Evolutionary conservation across 1,140 invertebrate species (phyloP).

Genomic region (Laodelphax striatellus): DNA sequence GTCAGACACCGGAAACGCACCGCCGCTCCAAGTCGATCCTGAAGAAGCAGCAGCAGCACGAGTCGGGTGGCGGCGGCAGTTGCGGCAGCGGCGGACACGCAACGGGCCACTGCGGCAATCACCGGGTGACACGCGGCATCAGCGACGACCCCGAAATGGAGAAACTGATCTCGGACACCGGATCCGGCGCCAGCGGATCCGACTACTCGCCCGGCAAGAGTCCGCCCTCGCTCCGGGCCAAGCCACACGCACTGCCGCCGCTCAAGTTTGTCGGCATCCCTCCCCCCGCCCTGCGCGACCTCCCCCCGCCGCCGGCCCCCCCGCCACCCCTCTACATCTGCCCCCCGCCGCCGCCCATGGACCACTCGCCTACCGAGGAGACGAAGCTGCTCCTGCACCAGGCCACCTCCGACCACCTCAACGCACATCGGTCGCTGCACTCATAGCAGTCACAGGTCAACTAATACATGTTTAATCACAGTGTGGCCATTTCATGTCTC

Average conservation of each 20-base stretch:
- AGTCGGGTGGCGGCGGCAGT: slow-evolving; percentile 23
- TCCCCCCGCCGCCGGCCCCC: slow-evolving; percentile 34
- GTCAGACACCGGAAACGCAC: slow-evolving; percentile 48
- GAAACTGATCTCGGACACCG: slow-evolving; percentile 52
- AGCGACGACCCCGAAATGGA: slow-evolving; percentile 59
- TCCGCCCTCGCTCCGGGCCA: not conserved
- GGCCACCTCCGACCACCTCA: slow-evolving; percentile 16
- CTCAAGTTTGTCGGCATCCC: slow-evolving; percentile 33
- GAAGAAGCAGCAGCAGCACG: slow-evolving; percentile 67
- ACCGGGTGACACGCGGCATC: slow-evolving; percentile 29
- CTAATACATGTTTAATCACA: no score
- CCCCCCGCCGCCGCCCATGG: slow-evolving; percentile 36
- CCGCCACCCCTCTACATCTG: slow-evolving; percentile 34
- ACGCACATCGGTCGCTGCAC: slow-evolving; percentile 12
- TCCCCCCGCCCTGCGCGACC: slow-evolving; percentile 32
- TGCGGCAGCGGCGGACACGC: not conserved
- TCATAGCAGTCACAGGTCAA: slow-evolving; percentile 32
- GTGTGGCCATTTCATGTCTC: no score
- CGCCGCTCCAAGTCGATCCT: slow-evolving; percentile 63
- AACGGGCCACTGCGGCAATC: slow-evolving; percentile 21
- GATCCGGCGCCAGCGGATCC: slow-evolving; percentile 21
- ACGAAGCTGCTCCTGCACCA: slow-evolving; percentile 33
- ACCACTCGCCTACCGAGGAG: slow-evolving; percentile 40
- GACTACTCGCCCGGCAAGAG: slow-evolving; percentile 34
- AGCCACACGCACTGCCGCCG: slow-evolving; percentile 29